Evolutionary conservation across 2,113 vertebrate genomes (phyloP).

Genomic region (Phyllostomus hastatus): DNA sequence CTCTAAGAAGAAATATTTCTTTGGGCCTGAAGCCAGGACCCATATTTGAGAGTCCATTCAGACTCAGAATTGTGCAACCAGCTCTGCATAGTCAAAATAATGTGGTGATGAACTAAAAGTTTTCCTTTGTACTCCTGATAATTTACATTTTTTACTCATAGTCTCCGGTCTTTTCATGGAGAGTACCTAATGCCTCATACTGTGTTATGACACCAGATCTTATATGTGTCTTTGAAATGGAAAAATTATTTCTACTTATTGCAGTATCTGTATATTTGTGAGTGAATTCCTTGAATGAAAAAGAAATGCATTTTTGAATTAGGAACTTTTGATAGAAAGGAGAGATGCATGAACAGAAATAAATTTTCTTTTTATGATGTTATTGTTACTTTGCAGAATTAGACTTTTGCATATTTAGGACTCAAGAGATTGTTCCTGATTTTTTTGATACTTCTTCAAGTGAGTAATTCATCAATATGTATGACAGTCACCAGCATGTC

Average conservation of each 20-base stretch:
- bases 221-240: not conserved
- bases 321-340: not conserved
- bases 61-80: not conserved
- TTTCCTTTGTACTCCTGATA: not conserved
- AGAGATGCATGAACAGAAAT: not conserved
- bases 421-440: not conserved
- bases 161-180: not conserved
- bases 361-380: slow-evolving; percentile 16
- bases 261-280: not conserved
- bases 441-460: not conserved
- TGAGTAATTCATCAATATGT: not conserved
- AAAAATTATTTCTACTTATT: not conserved
- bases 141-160: not conserved
- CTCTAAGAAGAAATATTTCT: not conserved
- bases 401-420: not conserved
- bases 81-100: not conserved
- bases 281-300: not conserved
- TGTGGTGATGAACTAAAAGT: not conserved
- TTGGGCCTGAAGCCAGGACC: not conserved
- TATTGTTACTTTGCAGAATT: not conserved
- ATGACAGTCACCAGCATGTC: not conserved
- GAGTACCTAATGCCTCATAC: not conserved
- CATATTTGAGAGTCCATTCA: not conserved
- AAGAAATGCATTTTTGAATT: not conserved
- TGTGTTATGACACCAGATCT: not conserved